Conservation (phyloP, 2,797 vertebrate genomes). For the Hemibagrus guttatus region DNA sequence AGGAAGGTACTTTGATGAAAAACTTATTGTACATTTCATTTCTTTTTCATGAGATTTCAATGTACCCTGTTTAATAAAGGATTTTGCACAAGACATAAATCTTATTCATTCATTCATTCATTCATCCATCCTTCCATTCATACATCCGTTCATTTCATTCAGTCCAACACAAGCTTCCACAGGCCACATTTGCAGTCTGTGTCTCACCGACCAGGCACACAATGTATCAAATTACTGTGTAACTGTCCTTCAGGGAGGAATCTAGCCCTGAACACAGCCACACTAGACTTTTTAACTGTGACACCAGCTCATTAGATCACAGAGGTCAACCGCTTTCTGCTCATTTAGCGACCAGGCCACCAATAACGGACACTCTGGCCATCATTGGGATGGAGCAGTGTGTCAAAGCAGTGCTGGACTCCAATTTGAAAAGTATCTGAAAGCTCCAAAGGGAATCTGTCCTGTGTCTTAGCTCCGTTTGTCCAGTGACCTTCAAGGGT, state of each 20-base stretch:
- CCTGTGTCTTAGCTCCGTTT: constrained; percentile 62
- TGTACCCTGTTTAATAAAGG: constrained; percentile 5
- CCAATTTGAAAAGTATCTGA: constrained; percentile 66
- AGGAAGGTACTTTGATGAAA: neutral
- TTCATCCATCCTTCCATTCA: neutral
- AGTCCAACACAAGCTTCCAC: constrained; percentile 57
- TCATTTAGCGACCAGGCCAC: constrained; percentile 64
- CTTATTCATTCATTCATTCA: neutral
- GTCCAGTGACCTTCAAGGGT: constrained; percentile 71
- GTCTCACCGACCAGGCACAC: constrained; percentile 62
- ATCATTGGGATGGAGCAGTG: constrained; percentile 59
- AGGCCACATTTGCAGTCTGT: constrained; percentile 54
- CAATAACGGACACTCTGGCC: constrained; percentile 68
- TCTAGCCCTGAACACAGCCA: constrained; percentile 63
- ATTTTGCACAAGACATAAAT: constrained; percentile 16
- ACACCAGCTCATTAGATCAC: constrained; percentile 74
- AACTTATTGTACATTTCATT: neutral
- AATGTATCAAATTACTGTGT: constrained; percentile 69
- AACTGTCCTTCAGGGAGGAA: constrained; percentile 64
- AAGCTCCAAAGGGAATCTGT: constrained; percentile 62
- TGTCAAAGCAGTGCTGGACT: constrained; percentile 58
- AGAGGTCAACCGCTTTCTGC: constrained; percentile 69
- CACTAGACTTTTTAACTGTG: constrained; percentile 71
- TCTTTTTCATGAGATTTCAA: constrained; percentile 21
- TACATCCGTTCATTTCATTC: constrained; percentile 50